phyloP scores from a whole-genome alignment of 2,797 vertebrate species.

The Chloroceryle amazona region DNA sequence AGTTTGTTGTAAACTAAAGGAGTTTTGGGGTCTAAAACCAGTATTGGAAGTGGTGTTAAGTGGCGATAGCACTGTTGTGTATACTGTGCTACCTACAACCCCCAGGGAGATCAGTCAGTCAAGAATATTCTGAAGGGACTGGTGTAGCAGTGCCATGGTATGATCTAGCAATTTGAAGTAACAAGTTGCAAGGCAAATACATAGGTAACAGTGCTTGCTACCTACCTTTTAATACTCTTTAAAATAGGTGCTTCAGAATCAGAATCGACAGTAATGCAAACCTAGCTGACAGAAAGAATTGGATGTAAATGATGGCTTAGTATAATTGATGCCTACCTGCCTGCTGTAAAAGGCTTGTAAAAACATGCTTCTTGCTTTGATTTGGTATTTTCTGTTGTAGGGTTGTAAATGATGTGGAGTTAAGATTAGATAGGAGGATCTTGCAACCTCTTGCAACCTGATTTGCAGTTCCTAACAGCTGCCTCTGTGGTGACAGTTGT shows the following conservation, averaged over 20 bases:
- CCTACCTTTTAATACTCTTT: not conserved
- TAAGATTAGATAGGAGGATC: not conserved
- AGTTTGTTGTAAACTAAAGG: not conserved
- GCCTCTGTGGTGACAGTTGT: not conserved
- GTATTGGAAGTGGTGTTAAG: not conserved
- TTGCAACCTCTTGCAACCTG: not conserved
- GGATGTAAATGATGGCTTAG: not conserved
- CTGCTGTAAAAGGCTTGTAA: not conserved
- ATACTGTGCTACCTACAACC: rapidly evolving
- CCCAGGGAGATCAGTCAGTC: not conserved
- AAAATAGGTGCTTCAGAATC: not conserved
- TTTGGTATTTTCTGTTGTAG: not conserved
- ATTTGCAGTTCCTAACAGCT: not conserved
- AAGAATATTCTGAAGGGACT: not conserved
- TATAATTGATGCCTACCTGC: not conserved
- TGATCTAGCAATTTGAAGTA: not conserved
- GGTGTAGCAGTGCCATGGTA: not conserved
- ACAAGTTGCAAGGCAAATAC: not conserved
- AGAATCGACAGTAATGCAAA: not conserved
- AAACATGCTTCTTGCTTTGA: not conserved
- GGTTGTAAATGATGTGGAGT: not conserved
- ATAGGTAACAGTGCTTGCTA: not conserved
- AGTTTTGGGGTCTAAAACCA: not conserved
- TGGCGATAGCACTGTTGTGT: not conserved
- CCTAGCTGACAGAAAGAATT: not conserved